Conservation (phyloP, 2,113 vertebrate genomes). For the Pongo abelii region DNA sequence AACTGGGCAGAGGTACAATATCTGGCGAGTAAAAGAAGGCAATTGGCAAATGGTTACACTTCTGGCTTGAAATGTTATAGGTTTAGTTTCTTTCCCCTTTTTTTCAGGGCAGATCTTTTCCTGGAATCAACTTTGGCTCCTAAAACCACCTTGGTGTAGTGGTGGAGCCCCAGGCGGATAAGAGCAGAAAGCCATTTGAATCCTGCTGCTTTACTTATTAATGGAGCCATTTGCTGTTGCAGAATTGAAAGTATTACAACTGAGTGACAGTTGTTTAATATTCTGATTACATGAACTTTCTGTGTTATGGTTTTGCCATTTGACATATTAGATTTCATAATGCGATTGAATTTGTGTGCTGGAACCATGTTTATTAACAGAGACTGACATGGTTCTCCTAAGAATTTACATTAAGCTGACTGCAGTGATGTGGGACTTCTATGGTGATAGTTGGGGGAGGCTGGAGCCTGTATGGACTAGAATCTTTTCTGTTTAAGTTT, state of each 20-base stretch:
- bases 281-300: conserved; percentile 75
- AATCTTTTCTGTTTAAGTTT: conserved; percentile 52
- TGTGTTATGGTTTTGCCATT: conserved; percentile 75
- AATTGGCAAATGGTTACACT: neutral
- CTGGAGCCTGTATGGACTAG: neutral
- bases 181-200: neutral
- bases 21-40: neutral
- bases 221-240: neutral
- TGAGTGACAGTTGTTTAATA: conserved; percentile 74
- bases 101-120: neutral
- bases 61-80: neutral
- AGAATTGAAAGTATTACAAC: conserved; percentile 32
- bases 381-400: conserved; percentile 75
- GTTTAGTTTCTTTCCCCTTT: neutral
- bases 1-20: neutral
- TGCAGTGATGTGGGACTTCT: conserved; percentile 64
- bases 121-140: neutral
- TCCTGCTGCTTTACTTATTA: conserved; percentile 45
- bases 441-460: conserved; percentile 47
- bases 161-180: neutral
- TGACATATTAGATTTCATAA: conserved; percentile 78
- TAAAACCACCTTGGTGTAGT: neutral
- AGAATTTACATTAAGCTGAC: conserved; percentile 77
- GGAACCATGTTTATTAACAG: conserved; percentile 79
- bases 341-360: conserved; percentile 73